phyloP scores from a whole-genome alignment of 2,888 invertebrate species.

The Keiferia lycopersicella region DNA sequence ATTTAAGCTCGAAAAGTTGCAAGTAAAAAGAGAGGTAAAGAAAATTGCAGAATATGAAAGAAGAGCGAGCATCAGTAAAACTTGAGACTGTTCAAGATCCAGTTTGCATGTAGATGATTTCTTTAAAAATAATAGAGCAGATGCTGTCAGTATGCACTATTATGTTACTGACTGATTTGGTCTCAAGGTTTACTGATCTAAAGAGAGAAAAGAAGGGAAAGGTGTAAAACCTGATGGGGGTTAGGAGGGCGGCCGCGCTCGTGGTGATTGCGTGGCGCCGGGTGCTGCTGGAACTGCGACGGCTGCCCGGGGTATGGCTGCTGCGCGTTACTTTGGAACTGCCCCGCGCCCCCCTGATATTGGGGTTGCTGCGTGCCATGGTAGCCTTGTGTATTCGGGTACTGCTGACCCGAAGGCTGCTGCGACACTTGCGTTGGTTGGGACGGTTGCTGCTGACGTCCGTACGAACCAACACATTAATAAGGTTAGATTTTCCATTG shows the following conservation, averaged over 20 bases:
- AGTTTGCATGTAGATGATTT: neutral
- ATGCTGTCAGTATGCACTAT: neutral
- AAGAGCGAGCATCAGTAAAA: slow-evolving; percentile 4
- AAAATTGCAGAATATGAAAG: neutral
- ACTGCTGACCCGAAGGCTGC: slow-evolving; percentile 76
- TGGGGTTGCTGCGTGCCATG: slow-evolving; percentile 81
- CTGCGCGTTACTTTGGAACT: slow-evolving; percentile 76
- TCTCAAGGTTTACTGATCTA: slow-evolving; percentile 11
- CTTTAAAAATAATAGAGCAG: neutral
- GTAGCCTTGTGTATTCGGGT: slow-evolving; percentile 78
- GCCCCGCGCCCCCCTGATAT: slow-evolving; percentile 72
- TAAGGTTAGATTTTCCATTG: slow-evolving; percentile 82
- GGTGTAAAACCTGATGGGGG: slow-evolving; percentile 66
- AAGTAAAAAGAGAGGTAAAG: neutral
- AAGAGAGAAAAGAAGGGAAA: slow-evolving; percentile 28
- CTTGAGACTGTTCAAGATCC: neutral
- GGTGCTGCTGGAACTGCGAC: slow-evolving; percentile 68
- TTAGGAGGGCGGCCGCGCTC: slow-evolving; percentile 78
- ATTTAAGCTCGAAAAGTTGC: neutral
- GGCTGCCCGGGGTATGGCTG: slow-evolving; percentile 64
- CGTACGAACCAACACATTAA: slow-evolving; percentile 82
- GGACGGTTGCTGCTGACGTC: slow-evolving; percentile 82
- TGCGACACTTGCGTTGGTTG: slow-evolving; percentile 79
- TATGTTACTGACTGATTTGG: neutral
- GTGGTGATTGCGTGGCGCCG: slow-evolving; percentile 78